These are phyloP conservation scores for Tipula lateralis DNA, from an alignment of 2,888 invertebrate genomes.

Conservation along the genomic window DNA sequence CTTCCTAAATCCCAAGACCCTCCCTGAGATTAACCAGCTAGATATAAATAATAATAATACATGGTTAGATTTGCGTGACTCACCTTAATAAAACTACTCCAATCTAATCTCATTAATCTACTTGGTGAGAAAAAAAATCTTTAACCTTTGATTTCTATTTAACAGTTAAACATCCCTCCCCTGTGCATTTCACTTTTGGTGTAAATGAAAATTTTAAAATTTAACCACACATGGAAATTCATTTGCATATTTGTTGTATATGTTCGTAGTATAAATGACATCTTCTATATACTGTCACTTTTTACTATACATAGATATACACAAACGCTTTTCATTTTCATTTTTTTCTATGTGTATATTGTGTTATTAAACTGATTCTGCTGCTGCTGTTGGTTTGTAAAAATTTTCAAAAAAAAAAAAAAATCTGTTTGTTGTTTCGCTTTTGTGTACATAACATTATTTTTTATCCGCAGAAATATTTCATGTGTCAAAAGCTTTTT, in stretches of 20 bases:
- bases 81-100: background rate
- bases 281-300: background rate
- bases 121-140: background rate
- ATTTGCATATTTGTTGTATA: background rate
- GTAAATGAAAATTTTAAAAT: background rate
- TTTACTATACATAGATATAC: background rate
- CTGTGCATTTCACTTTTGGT: constrained; percentile 1
- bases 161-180: background rate
- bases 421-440: background rate
- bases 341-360: background rate
- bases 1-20: too few species aligned
- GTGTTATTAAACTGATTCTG: background rate
- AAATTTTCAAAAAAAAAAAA: background rate
- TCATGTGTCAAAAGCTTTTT: constrained; percentile 28
- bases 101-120: background rate
- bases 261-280: background rate
- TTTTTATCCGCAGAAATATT: constrained; percentile 24
- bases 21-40: too few species aligned
- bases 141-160: background rate
- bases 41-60: too few species aligned
- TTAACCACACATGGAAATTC: background rate
- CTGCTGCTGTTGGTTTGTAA: background rate
- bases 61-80: too few species aligned
- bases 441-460: background rate
- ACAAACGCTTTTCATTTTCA: background rate